These are phyloP conservation scores for Triplophysa dalaica DNA, from an alignment of 2,113 vertebrate species.

Conservation along the genomic window DNA sequence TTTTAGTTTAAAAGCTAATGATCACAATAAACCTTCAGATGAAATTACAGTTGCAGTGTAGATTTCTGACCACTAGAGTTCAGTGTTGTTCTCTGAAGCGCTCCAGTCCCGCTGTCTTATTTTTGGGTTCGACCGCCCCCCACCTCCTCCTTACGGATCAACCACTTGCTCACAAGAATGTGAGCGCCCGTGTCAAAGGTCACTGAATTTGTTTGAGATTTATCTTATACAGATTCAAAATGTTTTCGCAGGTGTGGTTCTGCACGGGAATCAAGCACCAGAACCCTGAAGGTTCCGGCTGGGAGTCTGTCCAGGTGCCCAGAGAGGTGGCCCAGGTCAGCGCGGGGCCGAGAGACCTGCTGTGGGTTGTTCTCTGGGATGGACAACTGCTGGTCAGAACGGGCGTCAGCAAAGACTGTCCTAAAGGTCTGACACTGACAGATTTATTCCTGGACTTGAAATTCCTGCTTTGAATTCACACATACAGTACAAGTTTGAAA, in stretches of 20 bases:
- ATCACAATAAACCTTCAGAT: not conserved
- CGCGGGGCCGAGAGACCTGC: slow-evolving; percentile 86
- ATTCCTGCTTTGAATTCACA: slow-evolving; percentile 10
- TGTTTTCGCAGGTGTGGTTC: slow-evolving; percentile 86
- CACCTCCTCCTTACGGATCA: slow-evolving; percentile 3
- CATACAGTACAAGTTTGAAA: slow-evolving; percentile 16
- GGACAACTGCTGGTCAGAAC: slow-evolving; percentile 90
- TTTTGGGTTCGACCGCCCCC: not conserved
- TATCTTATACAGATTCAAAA: not conserved
- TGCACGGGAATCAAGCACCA: slow-evolving; percentile 86
- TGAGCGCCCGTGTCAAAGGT: slow-evolving; percentile 9
- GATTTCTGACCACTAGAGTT: slow-evolving; percentile 62
- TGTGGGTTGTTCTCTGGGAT: slow-evolving; percentile 95
- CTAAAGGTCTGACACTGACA: slow-evolving; percentile 76
- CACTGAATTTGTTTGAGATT: not conserved
- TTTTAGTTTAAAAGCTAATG: too few species aligned
- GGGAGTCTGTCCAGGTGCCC: slow-evolving; percentile 83
- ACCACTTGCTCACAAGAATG: slow-evolving; percentile 23
- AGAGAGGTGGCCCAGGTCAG: slow-evolving; percentile 91
- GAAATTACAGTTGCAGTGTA: not conserved
- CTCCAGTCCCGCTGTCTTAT: not conserved
- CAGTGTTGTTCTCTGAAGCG: slow-evolving; percentile 42
- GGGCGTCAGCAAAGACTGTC: slow-evolving; percentile 86
- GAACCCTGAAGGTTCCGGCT: slow-evolving; percentile 87
- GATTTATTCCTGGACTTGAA: not conserved